Percentiles rank a stretch among this genome's conserved stretches.
phyloP scores from a whole-genome alignment of 2,797 vertebrate genomes.

The Lateolabrax maculatus region DNA sequence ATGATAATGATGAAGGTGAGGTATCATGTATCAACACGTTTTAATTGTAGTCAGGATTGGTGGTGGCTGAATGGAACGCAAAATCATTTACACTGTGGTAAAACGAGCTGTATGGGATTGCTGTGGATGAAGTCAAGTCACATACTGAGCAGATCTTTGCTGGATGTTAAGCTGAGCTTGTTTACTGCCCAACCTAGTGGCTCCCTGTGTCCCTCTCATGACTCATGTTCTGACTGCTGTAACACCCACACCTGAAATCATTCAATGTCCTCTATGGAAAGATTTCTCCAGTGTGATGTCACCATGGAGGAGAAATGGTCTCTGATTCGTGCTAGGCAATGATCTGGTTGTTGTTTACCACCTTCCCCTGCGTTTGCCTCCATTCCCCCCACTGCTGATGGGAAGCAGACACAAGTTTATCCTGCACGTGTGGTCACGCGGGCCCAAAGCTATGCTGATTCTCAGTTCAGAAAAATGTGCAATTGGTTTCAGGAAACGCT shows the following conservation, averaged over 20 bases:
- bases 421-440: too few species aligned
- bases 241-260: background rate
- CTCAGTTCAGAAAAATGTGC: too few species aligned
- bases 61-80: constrained; percentile 7
- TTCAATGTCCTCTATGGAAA: background rate
- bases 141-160: background rate
- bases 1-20: background rate
- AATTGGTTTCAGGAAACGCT: too few species aligned
- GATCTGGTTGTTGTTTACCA: too few species aligned
- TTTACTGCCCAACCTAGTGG: background rate
- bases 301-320: too few species aligned
- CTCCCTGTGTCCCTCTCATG: background rate
- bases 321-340: too few species aligned
- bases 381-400: too few species aligned
- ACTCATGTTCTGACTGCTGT: constrained; percentile 9
- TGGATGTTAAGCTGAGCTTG: constrained; percentile 8
- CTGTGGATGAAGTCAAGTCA: background rate
- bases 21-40: background rate
- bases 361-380: too few species aligned
- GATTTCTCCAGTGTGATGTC: background rate
- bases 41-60: constrained; percentile 7
- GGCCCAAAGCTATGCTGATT: too few species aligned
- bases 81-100: constrained; percentile 19
- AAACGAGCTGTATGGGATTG: background rate
- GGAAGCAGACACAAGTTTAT: too few species aligned